Evolutionary conservation across 2,888 invertebrate genomes (phyloP).

Genomic region (Eutolmus rufibarbis): DNA sequence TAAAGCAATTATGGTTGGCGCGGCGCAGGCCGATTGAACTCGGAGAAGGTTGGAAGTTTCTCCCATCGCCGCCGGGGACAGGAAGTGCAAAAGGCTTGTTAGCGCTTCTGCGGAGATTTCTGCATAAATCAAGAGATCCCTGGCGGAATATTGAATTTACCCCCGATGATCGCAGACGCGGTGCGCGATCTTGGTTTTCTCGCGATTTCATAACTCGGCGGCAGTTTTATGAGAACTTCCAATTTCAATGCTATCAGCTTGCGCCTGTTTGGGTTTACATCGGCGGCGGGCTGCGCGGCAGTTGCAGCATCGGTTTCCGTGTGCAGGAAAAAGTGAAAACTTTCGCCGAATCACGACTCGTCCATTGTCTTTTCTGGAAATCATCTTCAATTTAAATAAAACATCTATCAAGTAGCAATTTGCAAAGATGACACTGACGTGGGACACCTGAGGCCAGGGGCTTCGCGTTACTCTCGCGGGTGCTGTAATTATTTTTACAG

Average conservation of each 20-base stretch:
- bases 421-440: background rate
- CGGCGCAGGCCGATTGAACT: background rate
- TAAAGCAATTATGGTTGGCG: background rate
- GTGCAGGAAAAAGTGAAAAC: conserved; percentile 9
- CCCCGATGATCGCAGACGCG: background rate
- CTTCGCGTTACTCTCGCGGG: background rate
- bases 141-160: background rate
- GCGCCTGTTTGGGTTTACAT: background rate
- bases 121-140: background rate
- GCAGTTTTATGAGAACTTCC: background rate
- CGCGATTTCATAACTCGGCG: background rate
- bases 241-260: background rate
- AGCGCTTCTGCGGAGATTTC: background rate
- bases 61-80: background rate
- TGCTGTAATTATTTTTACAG: background rate
- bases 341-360: conserved; percentile 22
- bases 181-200: background rate
- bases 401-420: background rate
- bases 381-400: conserved; percentile 23
- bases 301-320: background rate
- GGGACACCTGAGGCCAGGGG: background rate
- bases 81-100: background rate
- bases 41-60: background rate
- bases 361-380: conserved; percentile 15
- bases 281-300: background rate